Evolutionary conservation across 2,113 vertebrate genomes (phyloP).

Genomic region (Ailurus styani): DNA sequence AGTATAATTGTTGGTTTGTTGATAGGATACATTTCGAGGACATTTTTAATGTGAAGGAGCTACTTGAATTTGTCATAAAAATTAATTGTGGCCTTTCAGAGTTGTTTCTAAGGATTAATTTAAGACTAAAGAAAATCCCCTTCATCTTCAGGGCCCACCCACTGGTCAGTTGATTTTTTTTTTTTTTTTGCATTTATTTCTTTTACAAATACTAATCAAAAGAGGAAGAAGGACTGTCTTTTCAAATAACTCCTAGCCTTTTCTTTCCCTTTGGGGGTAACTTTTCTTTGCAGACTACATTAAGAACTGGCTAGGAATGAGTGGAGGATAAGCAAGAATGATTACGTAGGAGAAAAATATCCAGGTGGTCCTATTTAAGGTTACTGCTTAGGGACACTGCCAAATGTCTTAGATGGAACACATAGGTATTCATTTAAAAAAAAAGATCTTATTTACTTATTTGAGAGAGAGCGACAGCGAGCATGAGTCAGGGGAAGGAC

Average conservation of each 20-base stretch:
- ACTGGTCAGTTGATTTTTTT: background rate
- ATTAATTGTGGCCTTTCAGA: background rate
- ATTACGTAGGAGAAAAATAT: background rate
- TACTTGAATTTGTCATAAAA: background rate
- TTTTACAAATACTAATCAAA: background rate
- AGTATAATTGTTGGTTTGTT: background rate
- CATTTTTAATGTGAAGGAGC: background rate
- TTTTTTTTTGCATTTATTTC: background rate
- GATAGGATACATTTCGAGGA: background rate
- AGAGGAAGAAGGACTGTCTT: background rate
- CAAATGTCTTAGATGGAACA: background rate
- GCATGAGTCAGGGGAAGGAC: too few relatives aligned
- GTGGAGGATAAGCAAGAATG: background rate
- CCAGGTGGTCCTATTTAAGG: background rate
- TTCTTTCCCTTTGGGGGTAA: background rate
- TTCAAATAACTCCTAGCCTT: background rate
- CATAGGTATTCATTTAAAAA: background rate
- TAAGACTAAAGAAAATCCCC: background rate
- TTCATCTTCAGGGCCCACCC: background rate
- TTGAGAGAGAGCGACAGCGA: too few relatives aligned
- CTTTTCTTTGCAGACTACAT: background rate
- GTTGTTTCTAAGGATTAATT: background rate
- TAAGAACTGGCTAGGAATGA: background rate
- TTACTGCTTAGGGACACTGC: background rate
- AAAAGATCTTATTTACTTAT: too few relatives aligned